Percentiles rank a stretch among this genome's conserved stretches.
phyloP scores from a whole-genome alignment of 2,113 vertebrate species.

The Callionymus lyra region DNA sequence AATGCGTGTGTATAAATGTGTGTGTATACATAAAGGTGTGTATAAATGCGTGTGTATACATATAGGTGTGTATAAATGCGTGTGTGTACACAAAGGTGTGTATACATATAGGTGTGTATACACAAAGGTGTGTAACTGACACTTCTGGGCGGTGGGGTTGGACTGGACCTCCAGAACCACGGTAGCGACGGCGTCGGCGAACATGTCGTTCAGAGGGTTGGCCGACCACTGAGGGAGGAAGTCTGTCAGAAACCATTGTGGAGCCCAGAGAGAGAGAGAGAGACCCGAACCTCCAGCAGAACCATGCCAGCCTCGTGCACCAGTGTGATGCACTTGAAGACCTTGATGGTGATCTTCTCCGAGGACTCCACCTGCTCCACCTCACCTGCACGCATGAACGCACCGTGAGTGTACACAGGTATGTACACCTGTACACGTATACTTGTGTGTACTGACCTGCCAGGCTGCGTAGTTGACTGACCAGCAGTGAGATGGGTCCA shows the following conservation, averaged over 20 bases:
- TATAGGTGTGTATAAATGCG: background rate
- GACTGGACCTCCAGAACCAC: constrained; percentile 94
- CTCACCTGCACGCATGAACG: constrained; percentile 67
- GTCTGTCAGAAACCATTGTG: background rate
- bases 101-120: too few species aligned
- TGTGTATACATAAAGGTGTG: background rate
- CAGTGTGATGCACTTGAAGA: constrained; percentile 88
- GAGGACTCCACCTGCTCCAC: constrained; percentile 89
- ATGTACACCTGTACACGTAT: background rate
- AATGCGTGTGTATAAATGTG: background rate
- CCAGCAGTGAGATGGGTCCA: constrained; percentile 82
- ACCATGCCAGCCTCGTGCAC: constrained; percentile 88
- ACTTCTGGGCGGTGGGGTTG: constrained; percentile 90
- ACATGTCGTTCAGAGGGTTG: constrained; percentile 96
- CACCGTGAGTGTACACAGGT: background rate
- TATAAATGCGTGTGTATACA: background rate
- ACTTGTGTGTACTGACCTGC: constrained; percentile 63
- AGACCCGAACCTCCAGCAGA: constrained; percentile 78
- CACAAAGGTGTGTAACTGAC: constrained; percentile 63
- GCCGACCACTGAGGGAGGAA: constrained; percentile 82
- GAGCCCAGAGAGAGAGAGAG: too few species aligned
- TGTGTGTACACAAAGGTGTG: too few species aligned
- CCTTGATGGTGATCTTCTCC: constrained; percentile 82
- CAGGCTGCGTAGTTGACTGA: constrained; percentile 79
- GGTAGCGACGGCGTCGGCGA: constrained; percentile 87